These are phyloP conservation scores for Pseudanteris insignis DNA, from an alignment of 2,888 invertebrate genomes.

Conservation along the genomic window DNA sequence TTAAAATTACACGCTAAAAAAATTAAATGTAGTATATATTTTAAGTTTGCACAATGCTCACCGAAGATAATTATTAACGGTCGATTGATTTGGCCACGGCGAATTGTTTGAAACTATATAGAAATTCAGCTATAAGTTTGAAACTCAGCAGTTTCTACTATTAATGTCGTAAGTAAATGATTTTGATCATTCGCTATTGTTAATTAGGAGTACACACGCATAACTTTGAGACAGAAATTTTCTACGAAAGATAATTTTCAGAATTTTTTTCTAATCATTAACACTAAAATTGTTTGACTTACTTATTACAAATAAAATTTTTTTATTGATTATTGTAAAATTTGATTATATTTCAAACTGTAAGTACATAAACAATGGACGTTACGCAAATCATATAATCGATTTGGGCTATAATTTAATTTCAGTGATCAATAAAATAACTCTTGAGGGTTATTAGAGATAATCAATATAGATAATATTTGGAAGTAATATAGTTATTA, in stretches of 20 bases:
- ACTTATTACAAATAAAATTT: no score
- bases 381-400: conserved; percentile 16
- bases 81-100: conserved; percentile 26
- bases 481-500: conserved; percentile 31
- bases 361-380: no score
- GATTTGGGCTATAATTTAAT: conserved; percentile 28
- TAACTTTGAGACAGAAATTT: no score
- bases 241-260: no score
- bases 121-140: conserved; percentile 33
- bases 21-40: background rate
- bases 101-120: conserved; percentile 37
- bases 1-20: background rate
- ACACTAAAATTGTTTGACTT: no score
- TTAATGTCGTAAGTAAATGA: conserved; percentile 40
- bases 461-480: conserved; percentile 37
- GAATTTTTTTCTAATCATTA: no score
- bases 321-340: no score
- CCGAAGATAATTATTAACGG: conserved; percentile 30
- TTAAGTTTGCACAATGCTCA: background rate
- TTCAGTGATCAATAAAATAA: conserved; percentile 27
- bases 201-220: no score
- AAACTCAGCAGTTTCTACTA: conserved; percentile 33
- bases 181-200: conserved; percentile 29
- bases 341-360: no score
- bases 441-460: conserved; percentile 24